Percentiles rank a stretch among this genome's conserved stretches.
Evolutionary conservation across 2,888 invertebrate genomes (phyloP).

Genomic region (Andrena fulva): DNA sequence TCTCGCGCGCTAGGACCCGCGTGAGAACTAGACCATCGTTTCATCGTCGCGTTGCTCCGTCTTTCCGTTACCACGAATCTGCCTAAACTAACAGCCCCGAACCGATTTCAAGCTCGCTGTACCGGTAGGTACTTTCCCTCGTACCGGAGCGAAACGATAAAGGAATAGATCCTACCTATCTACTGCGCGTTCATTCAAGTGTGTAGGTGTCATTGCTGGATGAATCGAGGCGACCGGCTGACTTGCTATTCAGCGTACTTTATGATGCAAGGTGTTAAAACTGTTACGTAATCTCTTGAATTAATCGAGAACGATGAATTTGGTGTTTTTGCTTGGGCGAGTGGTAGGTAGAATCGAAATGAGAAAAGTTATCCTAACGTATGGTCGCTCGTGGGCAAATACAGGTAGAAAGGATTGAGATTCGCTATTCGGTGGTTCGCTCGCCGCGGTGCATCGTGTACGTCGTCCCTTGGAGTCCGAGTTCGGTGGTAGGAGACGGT

Average conservation of each 20-base stretch:
- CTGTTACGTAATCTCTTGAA: neutral
- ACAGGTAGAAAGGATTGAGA: constrained; percentile 31
- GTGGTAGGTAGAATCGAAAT: neutral
- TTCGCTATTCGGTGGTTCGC: constrained; percentile 43
- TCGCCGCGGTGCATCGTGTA: constrained; percentile 51
- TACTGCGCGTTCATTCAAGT: no score
- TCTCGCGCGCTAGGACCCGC: constrained; percentile 45
- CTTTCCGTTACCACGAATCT: constrained; percentile 42
- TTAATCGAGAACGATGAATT: no score
- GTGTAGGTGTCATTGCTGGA: no score
- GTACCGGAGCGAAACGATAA: neutral
- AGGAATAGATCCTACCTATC: neutral
- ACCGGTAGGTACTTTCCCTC: neutral
- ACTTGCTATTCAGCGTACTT: no score
- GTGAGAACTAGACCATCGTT: constrained; percentile 73
- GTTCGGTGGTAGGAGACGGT: constrained; percentile 58
- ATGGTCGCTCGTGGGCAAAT: constrained; percentile 17
- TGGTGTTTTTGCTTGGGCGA: no score
- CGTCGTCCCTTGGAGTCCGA: constrained; percentile 54
- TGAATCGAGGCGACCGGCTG: no score
- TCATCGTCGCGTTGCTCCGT: constrained; percentile 14
- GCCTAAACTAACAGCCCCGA: neutral
- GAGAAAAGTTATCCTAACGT: neutral
- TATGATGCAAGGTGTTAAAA: no score
- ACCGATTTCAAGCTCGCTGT: neutral